Conservation (phyloP, 2,797 vertebrate genomes). For the Phataginus tricuspis region DNA sequence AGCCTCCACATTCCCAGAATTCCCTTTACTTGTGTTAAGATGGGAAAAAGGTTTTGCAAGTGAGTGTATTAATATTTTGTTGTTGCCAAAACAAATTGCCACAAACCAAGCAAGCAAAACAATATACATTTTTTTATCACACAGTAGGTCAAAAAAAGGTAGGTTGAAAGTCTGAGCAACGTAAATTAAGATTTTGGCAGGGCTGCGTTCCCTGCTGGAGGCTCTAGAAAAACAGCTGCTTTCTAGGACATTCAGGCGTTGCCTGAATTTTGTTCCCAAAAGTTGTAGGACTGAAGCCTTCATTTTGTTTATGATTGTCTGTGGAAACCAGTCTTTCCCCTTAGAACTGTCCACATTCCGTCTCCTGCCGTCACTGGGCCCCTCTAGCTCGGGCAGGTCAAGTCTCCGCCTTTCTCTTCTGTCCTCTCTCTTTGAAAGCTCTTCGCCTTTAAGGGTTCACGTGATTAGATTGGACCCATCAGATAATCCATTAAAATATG, state of each 20-base stretch:
- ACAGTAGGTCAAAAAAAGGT: too few species aligned
- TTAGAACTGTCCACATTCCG: not conserved
- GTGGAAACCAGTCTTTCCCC: not conserved
- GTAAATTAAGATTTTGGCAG: not conserved
- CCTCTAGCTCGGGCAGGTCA: not conserved
- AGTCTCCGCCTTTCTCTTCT: not conserved
- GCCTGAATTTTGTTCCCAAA: not conserved
- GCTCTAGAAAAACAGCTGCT: not conserved
- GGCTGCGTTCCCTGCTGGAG: not conserved
- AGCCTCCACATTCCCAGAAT: not conserved
- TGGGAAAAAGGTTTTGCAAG: not conserved
- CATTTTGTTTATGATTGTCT: not conserved
- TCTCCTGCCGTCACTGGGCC: not conserved
- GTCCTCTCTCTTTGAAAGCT: not conserved
- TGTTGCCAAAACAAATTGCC: not conserved
- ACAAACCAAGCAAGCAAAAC: not conserved
- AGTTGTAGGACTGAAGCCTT: not conserved
- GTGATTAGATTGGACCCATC: not conserved
- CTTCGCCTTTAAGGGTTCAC: not conserved
- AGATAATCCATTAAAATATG: not conserved
- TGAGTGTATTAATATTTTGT: not conserved
- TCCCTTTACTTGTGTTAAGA: not conserved
- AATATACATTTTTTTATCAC: not conserved
- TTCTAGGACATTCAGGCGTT: not conserved
- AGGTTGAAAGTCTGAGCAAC: not conserved